Evolutionary conservation across 2,888 invertebrate genomes (phyloP).

Genomic region (Ochropacha duplaris): DNA sequence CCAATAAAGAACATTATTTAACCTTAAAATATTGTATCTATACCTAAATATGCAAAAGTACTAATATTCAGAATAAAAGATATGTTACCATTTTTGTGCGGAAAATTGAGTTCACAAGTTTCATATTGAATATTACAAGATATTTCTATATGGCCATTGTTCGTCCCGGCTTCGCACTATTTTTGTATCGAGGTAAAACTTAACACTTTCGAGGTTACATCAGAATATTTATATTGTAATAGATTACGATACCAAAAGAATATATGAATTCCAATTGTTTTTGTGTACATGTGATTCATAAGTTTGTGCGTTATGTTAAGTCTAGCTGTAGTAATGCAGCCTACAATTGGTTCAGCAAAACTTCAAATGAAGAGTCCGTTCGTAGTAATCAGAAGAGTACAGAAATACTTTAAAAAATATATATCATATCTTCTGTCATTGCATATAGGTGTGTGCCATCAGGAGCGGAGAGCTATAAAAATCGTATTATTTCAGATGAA

Average conservation of each 20-base stretch:
- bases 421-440: not conserved
- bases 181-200: not conserved
- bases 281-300: not conserved
- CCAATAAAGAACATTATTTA: too few relatives aligned
- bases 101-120: slow-evolving; percentile 22
- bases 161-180: slow-evolving; percentile 3
- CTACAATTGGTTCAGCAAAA: too few relatives aligned
- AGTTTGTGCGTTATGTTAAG: not conserved
- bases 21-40: too few relatives aligned
- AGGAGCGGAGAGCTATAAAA: not conserved
- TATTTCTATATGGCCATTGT: slow-evolving; percentile 31
- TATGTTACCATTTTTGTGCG: slow-evolving; percentile 15
- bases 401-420: too few relatives aligned
- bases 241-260: too few relatives aligned
- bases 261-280: too few relatives aligned
- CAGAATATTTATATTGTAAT: too few relatives aligned
- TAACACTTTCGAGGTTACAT: not conserved
- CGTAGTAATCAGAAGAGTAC: too few relatives aligned
- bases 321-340: not conserved
- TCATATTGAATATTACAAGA: slow-evolving; percentile 49
- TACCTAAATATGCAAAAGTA: not conserved
- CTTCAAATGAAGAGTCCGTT: too few relatives aligned
- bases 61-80: slow-evolving; percentile 4
- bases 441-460: not conserved
- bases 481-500: not conserved